These are phyloP conservation scores for Amia ocellicauda DNA, from an alignment of 2,113 vertebrate genomes.

Conservation along the genomic window DNA sequence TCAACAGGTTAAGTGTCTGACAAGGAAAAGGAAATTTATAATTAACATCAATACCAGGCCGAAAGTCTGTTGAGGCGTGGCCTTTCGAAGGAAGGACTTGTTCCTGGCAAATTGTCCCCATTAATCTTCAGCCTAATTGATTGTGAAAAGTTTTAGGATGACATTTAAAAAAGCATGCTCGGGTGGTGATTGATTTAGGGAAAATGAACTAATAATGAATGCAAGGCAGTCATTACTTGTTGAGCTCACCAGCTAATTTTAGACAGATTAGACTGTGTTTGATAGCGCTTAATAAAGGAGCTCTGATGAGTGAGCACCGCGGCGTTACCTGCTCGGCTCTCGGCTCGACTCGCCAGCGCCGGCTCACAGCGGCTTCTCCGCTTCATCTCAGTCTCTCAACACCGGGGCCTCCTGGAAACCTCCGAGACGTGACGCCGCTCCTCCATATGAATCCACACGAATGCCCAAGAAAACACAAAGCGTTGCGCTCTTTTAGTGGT, in stretches of 20 bases:
- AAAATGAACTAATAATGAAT: slow-evolving; percentile 69
- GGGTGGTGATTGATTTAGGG: slow-evolving; percentile 66
- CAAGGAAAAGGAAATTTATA: slow-evolving; percentile 52
- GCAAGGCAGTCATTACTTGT: slow-evolving; percentile 65
- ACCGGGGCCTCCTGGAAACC: too few relatives aligned
- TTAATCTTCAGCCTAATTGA: slow-evolving; percentile 77
- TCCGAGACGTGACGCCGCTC: too few relatives aligned
- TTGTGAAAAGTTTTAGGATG: slow-evolving; percentile 75
- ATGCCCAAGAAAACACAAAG: too few relatives aligned
- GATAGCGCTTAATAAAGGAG: slow-evolving; percentile 63
- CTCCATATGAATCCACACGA: too few relatives aligned
- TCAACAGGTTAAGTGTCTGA: slow-evolving; percentile 53
- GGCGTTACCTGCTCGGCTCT: not conserved
- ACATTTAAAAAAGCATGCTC: slow-evolving; percentile 67
- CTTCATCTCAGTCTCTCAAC: too few relatives aligned
- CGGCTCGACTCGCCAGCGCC: too few relatives aligned
- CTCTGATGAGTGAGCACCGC: slow-evolving; percentile 33
- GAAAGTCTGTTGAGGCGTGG: slow-evolving; percentile 50
- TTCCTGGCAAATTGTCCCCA: slow-evolving; percentile 72
- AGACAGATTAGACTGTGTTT: slow-evolving; percentile 67
- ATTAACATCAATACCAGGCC: slow-evolving; percentile 53
- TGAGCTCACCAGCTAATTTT: slow-evolving; percentile 59
- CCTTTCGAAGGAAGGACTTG: slow-evolving; percentile 57
- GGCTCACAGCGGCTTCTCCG: too few relatives aligned
- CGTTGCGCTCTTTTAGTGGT: too few relatives aligned